Percentiles rank a stretch among this genome's conserved stretches.
phyloP scores from a whole-genome alignment of 2,888 invertebrate genomes.

The Campoplex nolae region DNA sequence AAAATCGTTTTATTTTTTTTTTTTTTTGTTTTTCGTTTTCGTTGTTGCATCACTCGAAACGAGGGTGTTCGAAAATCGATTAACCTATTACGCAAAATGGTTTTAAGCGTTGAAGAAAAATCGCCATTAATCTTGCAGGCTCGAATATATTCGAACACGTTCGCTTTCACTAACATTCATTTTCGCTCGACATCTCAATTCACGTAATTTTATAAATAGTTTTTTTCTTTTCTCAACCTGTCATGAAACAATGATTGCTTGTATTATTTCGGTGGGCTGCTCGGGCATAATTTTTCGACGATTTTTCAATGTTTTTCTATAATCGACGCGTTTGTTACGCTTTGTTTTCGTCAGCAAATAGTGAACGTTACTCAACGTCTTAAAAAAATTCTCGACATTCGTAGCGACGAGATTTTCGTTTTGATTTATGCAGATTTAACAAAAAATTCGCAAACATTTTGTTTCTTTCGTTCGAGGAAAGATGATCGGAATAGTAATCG shows the following conservation, averaged over 20 bases:
- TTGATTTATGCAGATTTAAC: not conserved
- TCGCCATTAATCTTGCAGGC: not conserved
- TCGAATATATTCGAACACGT: not conserved
- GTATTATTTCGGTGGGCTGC: not conserved
- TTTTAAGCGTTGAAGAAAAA: not conserved
- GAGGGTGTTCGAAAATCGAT: not conserved
- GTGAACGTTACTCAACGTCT: too few relatives aligned
- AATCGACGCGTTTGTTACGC: not conserved
- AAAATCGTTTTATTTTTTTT: not conserved
- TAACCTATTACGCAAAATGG: slow-evolving; percentile 17
- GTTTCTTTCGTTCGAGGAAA: not conserved
- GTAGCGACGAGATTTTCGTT: not conserved
- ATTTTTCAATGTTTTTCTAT: not conserved
- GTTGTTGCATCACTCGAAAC: not conserved
- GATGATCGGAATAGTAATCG: not conserved
- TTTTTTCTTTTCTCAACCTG: not conserved
- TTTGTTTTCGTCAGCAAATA: not conserved
- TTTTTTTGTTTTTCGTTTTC: not conserved
- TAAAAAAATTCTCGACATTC: not conserved
- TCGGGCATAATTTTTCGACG: not conserved
- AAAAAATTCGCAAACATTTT: not conserved
- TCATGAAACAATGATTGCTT: not conserved
- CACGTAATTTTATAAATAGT: not conserved
- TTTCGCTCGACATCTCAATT: not conserved
- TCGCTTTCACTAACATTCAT: not conserved